phyloP scores from a whole-genome alignment of 2,113 vertebrate genomes.

The Arvicanthis niloticus region DNA sequence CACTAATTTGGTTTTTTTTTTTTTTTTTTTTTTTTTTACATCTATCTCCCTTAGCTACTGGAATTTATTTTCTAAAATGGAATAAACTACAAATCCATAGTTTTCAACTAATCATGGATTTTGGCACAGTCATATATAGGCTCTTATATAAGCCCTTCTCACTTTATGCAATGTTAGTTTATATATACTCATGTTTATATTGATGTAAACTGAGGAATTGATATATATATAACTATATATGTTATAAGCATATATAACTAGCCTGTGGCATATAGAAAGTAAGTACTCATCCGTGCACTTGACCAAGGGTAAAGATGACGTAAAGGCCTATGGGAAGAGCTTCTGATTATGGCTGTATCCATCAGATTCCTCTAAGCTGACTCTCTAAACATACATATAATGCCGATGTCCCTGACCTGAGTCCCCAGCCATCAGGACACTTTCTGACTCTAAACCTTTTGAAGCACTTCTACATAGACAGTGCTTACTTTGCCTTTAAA shows the following conservation, averaged over 20 bases:
- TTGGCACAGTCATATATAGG: background rate
- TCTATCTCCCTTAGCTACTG: background rate
- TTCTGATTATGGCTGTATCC: background rate
- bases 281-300: background rate
- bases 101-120: background rate
- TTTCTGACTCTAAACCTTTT: background rate
- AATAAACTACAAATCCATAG: background rate
- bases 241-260: background rate
- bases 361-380: background rate
- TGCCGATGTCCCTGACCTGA: background rate
- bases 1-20: background rate
- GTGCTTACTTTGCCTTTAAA: background rate
- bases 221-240: background rate
- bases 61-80: background rate
- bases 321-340: background rate
- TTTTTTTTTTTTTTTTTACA: constrained; percentile 1
- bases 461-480: background rate
- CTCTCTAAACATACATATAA: background rate
- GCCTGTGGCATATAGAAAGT: background rate
- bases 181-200: background rate
- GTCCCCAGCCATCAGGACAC: background rate
- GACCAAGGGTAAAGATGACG: background rate
- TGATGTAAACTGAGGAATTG: background rate
- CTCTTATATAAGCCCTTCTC: background rate
- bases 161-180: background rate